Base-by-base conservation (phyloP, 2,888 invertebrate genomes). In the Philonicus albiceps region DNA sequence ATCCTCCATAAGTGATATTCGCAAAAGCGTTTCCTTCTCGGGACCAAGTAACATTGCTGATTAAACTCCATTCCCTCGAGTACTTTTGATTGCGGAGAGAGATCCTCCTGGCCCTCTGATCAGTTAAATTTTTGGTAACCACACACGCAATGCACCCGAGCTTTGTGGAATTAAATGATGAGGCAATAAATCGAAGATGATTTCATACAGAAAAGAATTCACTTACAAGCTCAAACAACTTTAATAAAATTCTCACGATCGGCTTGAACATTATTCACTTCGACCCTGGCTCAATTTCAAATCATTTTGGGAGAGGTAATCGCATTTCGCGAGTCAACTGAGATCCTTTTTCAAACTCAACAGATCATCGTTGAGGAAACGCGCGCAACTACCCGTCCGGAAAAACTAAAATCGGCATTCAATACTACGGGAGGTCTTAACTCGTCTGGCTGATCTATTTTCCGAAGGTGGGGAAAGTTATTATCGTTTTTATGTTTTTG, bases 1-100 rank as follows among this genome's bases (percentile, higher is more conserved):
- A 89, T 30, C 89, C 89, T 74, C 89, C 89, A 86, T 89, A 89
- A 5, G 89, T 89, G n/a, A 89, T 86, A 88, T 88, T 89, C 13
- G 89, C 89, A 88, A 89, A 89, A 74, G 89, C 88, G 86, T 88
- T 89, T 53, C 89, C 88, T 84, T 88, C 88, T 16, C 87, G 55
- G 53, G 89, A 89, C 89, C 89, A 89, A 30, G 89, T 89, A 22
- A 89, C 83, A 88, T 89, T 89, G 30, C 87, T 87, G 7, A 89
- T 72, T 13, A 89, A 55, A 30, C 88, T 84, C 89, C 89, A 89
- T 88, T 89, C 89, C 34, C 87, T 81, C 1, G 88, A 87, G 55
- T 78, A 87, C 85, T 89, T 89, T 86, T 89, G 89, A 86, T 89
- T 89, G n/a, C 88, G 83, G 22, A 88, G 11, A 8, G 88, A 88